Conservation (phyloP, 1,140 invertebrate genomes). For the Drosophila subpulchrella region DNA sequence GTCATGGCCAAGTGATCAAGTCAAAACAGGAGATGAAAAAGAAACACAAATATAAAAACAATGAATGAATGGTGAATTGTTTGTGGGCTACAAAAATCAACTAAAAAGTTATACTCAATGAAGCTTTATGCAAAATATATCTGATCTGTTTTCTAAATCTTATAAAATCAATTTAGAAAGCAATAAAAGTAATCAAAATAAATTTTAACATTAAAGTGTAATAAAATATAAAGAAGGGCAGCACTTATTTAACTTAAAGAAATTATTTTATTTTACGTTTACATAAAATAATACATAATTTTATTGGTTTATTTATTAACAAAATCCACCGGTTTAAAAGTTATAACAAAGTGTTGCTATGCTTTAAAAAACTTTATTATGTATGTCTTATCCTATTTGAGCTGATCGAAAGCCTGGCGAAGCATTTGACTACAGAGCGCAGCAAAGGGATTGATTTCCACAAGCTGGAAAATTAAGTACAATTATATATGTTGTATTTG, state of each 20-base stretch:
- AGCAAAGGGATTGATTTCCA: constrained; percentile 93
- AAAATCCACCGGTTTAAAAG: too few relatives aligned
- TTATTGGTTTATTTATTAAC: too few relatives aligned
- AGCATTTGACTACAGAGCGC: constrained; percentile 97
- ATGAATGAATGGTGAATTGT: constrained; percentile 15
- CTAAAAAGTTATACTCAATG: neutral
- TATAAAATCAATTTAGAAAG: too few relatives aligned
- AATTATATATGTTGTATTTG: neutral
- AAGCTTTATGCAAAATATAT: neutral
- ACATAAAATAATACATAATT: too few relatives aligned
- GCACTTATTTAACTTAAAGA: too few relatives aligned
- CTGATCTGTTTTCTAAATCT: neutral
- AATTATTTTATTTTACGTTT: too few relatives aligned
- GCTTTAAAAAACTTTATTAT: neutral
- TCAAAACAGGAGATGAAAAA: neutral
- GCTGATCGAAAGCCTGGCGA: constrained; percentile 85
- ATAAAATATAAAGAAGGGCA: too few relatives aligned
- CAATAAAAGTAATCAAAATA: too few relatives aligned
- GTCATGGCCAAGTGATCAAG: neutral
- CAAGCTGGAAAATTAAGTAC: constrained; percentile 85
- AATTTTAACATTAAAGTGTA: too few relatives aligned
- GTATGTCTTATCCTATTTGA: constrained; percentile 32
- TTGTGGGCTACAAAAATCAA: constrained; percentile 17
- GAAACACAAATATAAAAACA: constrained; percentile 27
- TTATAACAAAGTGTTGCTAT: too few relatives aligned